Percentiles rank a stretch among this genome's conserved stretches.
phyloP scores from a whole-genome alignment of 2,113 vertebrate species.

The Ramphastos sulfuratus region DNA sequence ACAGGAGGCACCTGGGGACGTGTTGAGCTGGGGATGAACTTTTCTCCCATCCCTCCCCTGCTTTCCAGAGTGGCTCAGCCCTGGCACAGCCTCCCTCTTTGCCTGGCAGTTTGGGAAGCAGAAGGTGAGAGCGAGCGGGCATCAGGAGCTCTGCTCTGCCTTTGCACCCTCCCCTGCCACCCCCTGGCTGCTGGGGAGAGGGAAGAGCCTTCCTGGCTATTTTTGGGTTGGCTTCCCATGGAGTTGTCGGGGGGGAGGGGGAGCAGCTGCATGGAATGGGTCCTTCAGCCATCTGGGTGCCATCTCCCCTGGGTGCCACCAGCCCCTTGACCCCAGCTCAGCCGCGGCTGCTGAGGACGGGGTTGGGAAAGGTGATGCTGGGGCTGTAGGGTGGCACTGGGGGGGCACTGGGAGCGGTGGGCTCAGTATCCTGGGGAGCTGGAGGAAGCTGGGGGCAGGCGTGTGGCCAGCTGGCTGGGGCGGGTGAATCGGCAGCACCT shows the following conservation, averaged over 20 bases:
- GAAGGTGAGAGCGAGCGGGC: background rate
- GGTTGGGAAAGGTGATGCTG: background rate
- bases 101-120: background rate
- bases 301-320: background rate
- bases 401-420: rapidly evolving
- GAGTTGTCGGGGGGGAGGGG: too few species aligned
- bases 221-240: background rate
- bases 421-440: background rate
- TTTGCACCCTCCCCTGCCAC: background rate
- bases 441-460: background rate
- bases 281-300: rapidly evolving
- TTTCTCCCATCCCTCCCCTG: background rate
- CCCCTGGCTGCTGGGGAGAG: background rate
- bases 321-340: background rate
- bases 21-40: rapidly evolving
- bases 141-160: background rate
- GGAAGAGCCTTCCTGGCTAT: background rate
- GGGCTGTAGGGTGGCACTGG: background rate
- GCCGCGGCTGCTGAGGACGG: rapidly evolving
- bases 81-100: background rate
- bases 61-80: background rate
- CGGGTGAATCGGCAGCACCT: background rate
- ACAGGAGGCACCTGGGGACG: background rate
- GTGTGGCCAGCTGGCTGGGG: rapidly evolving
- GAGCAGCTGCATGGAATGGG: rapidly evolving